Evolutionary conservation across 2,113 vertebrate genomes (phyloP).

Genomic region (Cryptoleucopteryx plumbea): DNA sequence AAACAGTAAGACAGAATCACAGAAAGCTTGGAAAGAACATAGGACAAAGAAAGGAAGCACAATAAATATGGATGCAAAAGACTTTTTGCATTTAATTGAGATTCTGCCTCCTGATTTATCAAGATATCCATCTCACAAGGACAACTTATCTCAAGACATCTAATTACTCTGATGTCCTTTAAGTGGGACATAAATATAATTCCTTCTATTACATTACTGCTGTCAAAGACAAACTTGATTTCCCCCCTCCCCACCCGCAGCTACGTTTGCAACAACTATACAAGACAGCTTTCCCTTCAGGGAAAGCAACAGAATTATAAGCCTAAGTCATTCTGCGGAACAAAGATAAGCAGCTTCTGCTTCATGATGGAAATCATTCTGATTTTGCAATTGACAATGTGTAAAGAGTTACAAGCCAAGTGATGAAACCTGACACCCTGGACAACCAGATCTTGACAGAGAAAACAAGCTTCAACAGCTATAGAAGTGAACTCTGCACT

Average conservation of each 20-base stretch:
- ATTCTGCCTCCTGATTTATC: not conserved
- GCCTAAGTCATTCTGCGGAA: not conserved
- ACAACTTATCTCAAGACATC: not conserved
- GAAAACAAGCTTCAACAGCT: not conserved
- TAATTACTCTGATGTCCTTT: not conserved
- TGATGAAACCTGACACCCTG: not conserved
- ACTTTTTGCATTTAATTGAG: not conserved
- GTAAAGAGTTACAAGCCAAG: not conserved
- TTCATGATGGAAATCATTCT: not conserved
- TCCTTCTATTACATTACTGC: not conserved
- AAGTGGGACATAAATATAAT: not conserved
- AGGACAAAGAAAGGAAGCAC: not conserved
- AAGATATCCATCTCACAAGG: not conserved
- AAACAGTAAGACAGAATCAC: not conserved
- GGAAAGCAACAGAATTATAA: not conserved
- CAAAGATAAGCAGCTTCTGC: constrained; percentile 6
- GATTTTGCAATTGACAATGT: not conserved
- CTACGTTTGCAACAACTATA: not conserved
- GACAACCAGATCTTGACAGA: not conserved
- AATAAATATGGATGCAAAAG: not conserved
- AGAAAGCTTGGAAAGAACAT: not conserved
- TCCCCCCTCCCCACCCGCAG: not conserved
- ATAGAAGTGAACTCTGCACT: not conserved
- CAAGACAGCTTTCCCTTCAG: not conserved
- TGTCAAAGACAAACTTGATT: not conserved